A percentile compares a stretch with the other conserved stretches of the same genome.
phyloP scores from a whole-genome alignment of 2,113 vertebrate species.

The Gadus chalcogrammus region DNA sequence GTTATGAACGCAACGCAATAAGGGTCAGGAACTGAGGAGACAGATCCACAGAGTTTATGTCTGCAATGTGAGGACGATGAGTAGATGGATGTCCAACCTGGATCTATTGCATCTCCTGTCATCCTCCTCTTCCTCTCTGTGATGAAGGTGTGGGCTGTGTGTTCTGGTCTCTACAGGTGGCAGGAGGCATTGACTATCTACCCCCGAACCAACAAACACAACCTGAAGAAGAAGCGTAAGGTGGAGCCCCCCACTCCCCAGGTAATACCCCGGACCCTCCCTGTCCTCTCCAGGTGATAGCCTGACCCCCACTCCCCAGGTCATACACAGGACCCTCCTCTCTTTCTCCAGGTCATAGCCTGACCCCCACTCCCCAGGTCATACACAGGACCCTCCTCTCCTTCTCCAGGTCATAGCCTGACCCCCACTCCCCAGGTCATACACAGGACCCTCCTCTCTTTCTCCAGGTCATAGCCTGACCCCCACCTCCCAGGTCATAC shows the following conservation, averaged over 20 bases:
- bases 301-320: not conserved
- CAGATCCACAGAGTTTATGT: no score
- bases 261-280: slow-evolving; percentile 69
- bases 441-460: not conserved
- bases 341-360: not conserved
- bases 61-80: no score
- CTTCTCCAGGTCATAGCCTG: not conserved
- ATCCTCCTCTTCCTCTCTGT: not conserved
- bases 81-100: no score
- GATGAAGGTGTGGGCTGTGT: slow-evolving; percentile 8
- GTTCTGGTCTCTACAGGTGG: slow-evolving; percentile 75
- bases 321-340: not conserved
- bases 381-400: not conserved
- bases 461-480: slow-evolving; percentile 30
- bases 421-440: not conserved
- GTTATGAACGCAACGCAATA: no score
- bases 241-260: slow-evolving; percentile 92
- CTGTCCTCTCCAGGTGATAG: not conserved
- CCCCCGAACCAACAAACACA: slow-evolving; percentile 94
- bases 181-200: slow-evolving; percentile 91
- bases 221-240: slow-evolving; percentile 98
- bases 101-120: not conserved
- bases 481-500: slow-evolving; percentile 88
- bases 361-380: not conserved
- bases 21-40: no score